phyloP scores from a whole-genome alignment of 2,113 vertebrate genomes.

The Coreoperca whiteheadi region DNA sequence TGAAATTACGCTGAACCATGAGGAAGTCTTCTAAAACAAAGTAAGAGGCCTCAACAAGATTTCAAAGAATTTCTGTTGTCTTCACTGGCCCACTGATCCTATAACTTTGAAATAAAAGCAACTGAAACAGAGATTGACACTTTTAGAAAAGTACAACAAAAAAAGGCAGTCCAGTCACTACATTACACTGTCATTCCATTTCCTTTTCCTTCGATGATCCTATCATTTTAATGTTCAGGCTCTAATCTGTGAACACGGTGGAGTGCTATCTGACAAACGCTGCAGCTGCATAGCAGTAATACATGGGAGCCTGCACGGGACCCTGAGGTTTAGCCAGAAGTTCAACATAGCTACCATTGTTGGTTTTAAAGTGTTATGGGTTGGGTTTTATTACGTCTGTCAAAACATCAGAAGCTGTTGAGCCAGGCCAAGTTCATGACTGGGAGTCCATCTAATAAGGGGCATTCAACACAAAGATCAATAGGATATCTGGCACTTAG shows the following conservation, averaged over 20 bases:
- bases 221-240: conserved; percentile 62
- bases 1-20: background rate
- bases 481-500: conserved; percentile 60
- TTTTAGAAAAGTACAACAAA: background rate
- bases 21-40: background rate
- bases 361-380: conserved; percentile 83
- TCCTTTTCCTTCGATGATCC: conserved; percentile 40
- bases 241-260: conserved; percentile 76
- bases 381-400: conserved; percentile 84
- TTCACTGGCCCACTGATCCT: background rate
- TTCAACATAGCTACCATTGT: conserved; percentile 82
- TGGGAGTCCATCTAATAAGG: conserved; percentile 64
- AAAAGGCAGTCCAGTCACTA: background rate
- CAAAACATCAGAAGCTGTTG: conserved; percentile 81
- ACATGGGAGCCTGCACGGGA: conserved; percentile 61
- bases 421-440: conserved; percentile 73
- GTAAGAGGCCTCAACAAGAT: background rate
- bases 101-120: conserved; percentile 30
- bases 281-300: conserved; percentile 74
- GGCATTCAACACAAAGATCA: conserved; percentile 69
- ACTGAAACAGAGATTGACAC: background rate
- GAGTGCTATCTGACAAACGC: conserved; percentile 67
- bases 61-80: background rate
- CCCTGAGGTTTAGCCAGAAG: conserved; percentile 76
- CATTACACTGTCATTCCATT: background rate